Evolutionary conservation across 2,113 vertebrate species (phyloP).

Genomic region (Oriolus oriolus): DNA sequence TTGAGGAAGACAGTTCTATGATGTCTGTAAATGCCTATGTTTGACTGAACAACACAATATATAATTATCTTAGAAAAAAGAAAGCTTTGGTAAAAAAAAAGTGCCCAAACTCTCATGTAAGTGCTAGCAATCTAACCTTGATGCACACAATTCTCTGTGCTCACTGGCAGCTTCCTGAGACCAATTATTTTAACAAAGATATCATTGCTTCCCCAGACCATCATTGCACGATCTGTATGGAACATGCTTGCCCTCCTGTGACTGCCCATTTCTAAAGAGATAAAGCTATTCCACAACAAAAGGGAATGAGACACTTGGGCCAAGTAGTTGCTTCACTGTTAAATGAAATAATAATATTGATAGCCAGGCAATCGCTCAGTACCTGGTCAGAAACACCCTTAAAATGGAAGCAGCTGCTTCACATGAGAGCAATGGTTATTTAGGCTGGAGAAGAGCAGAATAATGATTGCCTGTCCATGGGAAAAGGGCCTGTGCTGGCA

Average conservation of each 20-base stretch:
- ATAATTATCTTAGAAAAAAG: background rate
- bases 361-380: background rate
- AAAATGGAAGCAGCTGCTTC: background rate
- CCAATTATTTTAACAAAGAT: background rate
- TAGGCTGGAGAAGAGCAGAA: background rate
- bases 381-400: background rate
- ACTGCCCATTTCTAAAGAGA: background rate
- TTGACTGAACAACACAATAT: background rate
- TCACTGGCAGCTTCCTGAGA: background rate
- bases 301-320: background rate
- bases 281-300: background rate
- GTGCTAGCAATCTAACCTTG: background rate
- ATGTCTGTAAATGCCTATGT: background rate
- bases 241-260: background rate
- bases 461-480: background rate
- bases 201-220: background rate
- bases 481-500: background rate
- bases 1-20: background rate
- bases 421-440: background rate
- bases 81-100: background rate
- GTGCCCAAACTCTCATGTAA: background rate
- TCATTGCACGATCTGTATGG: background rate
- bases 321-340: background rate
- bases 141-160: background rate
- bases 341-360: background rate